Evolutionary conservation across 2,113 vertebrate genomes (phyloP).

Genomic region (Brachirus orientalis): DNA sequence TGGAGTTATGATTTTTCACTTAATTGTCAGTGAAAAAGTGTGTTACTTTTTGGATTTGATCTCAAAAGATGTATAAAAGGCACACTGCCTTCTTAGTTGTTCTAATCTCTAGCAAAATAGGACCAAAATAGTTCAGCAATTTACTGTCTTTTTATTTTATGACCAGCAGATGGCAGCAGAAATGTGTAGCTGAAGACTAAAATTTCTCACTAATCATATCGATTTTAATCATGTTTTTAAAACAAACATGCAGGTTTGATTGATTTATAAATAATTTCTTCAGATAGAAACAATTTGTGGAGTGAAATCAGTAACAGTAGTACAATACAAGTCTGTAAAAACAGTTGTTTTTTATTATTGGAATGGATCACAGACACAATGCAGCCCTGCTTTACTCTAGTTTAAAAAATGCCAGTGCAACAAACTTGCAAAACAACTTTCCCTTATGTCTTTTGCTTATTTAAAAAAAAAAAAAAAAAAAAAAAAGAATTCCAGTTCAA

Average conservation of each 20-base stretch:
- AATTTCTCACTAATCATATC: no score
- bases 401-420: conserved; percentile 60
- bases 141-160: not conserved
- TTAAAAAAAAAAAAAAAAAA: not conserved
- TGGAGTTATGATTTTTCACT: no score
- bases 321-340: conserved; percentile 29
- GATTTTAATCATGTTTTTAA: no score
- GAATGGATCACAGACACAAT: conserved; percentile 82
- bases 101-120: no score
- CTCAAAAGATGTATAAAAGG: no score
- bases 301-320: not conserved
- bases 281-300: not conserved
- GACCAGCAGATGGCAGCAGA: conserved; percentile 9
- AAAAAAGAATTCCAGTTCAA: conserved; percentile 50
- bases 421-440: conserved; percentile 61
- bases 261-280: not conserved
- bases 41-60: no score
- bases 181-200: not conserved
- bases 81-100: no score
- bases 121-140: no score
- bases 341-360: conserved; percentile 75
- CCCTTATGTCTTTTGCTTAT: conserved; percentile 21
- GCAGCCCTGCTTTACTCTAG: conserved; percentile 65
- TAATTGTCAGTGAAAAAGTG: no score
- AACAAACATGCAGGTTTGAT: no score